Base-by-base conservation (phyloP, 2,113 vertebrate genomes). In the Megaceryle maxima region DNA sequence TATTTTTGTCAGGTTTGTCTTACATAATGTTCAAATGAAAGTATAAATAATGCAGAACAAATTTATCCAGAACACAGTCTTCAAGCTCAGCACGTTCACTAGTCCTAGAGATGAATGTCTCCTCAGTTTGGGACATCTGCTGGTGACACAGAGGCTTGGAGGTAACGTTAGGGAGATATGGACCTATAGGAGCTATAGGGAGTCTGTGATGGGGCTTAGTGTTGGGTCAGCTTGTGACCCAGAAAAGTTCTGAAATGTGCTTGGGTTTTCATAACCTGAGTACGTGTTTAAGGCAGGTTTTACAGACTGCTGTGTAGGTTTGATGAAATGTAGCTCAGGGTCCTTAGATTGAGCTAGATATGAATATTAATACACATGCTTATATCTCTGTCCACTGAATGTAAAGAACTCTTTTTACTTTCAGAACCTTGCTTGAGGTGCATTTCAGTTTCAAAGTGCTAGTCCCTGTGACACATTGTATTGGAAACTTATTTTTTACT, bases 1-100 rank as follows among this genome's bases (percentile, higher is more conserved):
- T 90, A 69, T 22, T 88, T 95, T 88, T 73, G 50, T 37, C 90
- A 83, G 48, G 24, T 55, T 35, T 94, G 63, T 90, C 72, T 93
- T 80, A 46, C 11, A 7, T 91, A 73, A 83, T 64, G 62, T 69
- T 88, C 35, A 68, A 76, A 53, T 50, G 25, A n/a, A 90, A 79
- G 8, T 57, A 66, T 88, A 67, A 92, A 69, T 80, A 92, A 83
- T 79, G 60, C 22, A 93, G 66, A 70, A 4, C 48, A 62, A 33
- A 76, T 16, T 77, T 86, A 29, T 39, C 51, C 82, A 62, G 57
- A 63, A 55, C 59, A 24, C 12, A 29, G 33, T 16, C 53, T 80
- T 63, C 21, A 46, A 33, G 66, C 70, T 81, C 64, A 70, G 59
- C 12, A 5, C 4, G 12, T 67, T 87, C 66, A 2, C 43, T 55